phyloP scores from a whole-genome alignment of 1,140 invertebrate species.

The Scaptomyza hsui region DNA sequence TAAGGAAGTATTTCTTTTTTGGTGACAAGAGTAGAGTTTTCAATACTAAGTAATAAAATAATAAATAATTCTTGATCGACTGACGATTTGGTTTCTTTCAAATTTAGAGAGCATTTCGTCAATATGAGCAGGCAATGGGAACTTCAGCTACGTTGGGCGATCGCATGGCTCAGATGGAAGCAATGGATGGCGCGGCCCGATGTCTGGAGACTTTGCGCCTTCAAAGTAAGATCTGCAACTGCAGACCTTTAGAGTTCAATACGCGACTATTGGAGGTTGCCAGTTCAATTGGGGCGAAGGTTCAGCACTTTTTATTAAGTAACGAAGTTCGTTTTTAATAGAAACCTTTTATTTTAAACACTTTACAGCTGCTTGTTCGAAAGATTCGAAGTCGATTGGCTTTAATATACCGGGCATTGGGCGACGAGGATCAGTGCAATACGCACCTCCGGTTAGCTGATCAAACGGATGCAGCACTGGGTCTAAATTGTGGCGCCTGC shows the following conservation, averaged over 20 bases:
- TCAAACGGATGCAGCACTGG: slow-evolving; percentile 89
- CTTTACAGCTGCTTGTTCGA: slow-evolving; percentile 90
- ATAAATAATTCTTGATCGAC: too few species aligned
- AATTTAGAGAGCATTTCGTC: slow-evolving; percentile 88
- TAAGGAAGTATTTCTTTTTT: too few species aligned
- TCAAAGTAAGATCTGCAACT: slow-evolving; percentile 93
- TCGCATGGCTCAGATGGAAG: slow-evolving; percentile 93
- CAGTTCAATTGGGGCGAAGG: slow-evolving; percentile 91
- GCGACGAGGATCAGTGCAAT: slow-evolving; percentile 90
- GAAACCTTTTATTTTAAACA: slow-evolving; percentile 34
- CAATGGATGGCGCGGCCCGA: slow-evolving; percentile 92
- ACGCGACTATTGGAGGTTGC: slow-evolving; percentile 91
- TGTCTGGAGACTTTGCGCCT: slow-evolving; percentile 90
- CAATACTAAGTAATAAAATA: too few species aligned
- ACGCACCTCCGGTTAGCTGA: slow-evolving; percentile 89
- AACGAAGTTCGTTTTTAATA: background rate
- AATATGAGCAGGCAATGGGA: slow-evolving; percentile 93
- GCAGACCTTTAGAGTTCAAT: slow-evolving; percentile 92
- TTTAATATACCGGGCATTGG: slow-evolving; percentile 91
- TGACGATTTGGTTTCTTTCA: too few species aligned
- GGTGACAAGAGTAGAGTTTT: too few species aligned
- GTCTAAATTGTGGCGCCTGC: slow-evolving; percentile 91
- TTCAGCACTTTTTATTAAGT: slow-evolving; percentile 63
- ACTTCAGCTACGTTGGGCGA: slow-evolving; percentile 91
- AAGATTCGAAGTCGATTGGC: slow-evolving; percentile 90